Conservation (phyloP, 2,113 vertebrate genomes). For the Microcebus lehilahytsara region DNA sequence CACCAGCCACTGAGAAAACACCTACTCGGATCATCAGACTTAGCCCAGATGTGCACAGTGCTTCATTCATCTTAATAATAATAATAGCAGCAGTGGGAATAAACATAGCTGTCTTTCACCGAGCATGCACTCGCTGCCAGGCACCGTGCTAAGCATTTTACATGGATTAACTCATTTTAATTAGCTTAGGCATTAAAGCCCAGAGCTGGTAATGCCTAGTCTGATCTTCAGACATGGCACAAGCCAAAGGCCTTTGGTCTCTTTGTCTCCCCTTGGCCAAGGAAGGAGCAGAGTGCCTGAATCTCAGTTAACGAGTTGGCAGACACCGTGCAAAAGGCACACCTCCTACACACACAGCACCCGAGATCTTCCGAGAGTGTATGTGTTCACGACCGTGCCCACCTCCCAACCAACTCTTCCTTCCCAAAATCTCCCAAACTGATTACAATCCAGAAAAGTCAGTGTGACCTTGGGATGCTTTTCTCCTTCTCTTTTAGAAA, state of each 20-base stretch:
- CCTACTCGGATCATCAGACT: background rate
- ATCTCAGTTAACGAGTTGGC: background rate
- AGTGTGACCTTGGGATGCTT: background rate
- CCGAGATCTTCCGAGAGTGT: background rate
- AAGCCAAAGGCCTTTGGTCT: background rate
- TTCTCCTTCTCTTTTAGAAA: conserved; percentile 35
- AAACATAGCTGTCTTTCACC: background rate
- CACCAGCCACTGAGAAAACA: background rate
- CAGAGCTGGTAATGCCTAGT: background rate
- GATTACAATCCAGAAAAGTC: background rate
- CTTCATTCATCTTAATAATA: background rate
- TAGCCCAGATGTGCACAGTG: background rate
- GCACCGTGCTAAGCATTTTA: background rate
- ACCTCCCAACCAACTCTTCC: background rate
- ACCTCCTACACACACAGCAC: too few species aligned
- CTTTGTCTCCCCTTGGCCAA: background rate
- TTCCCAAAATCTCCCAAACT: background rate
- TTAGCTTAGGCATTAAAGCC: background rate
- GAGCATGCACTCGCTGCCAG: background rate
- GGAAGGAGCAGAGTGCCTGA: background rate
- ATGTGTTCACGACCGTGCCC: background rate
- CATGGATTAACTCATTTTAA: background rate
- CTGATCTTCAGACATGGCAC: background rate
- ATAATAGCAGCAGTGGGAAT: background rate
- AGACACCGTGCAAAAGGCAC: background rate